Evolutionary conservation across 2,888 invertebrate species (phyloP).

Genomic region (Acanthoscelides obtectus): DNA sequence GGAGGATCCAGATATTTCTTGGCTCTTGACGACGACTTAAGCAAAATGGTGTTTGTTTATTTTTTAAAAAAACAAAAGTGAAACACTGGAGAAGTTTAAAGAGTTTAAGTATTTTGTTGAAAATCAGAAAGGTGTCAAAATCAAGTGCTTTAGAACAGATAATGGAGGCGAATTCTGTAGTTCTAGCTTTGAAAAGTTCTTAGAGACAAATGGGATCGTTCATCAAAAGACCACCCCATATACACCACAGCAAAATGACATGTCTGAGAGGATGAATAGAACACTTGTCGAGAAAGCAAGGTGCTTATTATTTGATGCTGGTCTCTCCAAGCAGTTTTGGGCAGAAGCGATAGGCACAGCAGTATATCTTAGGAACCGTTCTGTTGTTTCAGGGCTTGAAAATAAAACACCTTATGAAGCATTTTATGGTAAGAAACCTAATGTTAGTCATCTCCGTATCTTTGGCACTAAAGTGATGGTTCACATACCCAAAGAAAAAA

Average conservation of each 20-base stretch:
- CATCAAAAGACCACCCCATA: conserved; percentile 8
- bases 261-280: conserved; percentile 28
- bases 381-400: too few species aligned
- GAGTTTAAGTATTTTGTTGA: conserved; percentile 15
- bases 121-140: conserved; percentile 13
- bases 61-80: conserved; percentile 6
- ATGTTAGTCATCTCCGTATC: too few species aligned
- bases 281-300: too few species aligned
- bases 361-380: too few species aligned
- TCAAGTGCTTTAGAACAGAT: conserved; percentile 15
- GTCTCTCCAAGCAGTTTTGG: too few species aligned
- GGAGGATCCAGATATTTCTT: conserved; percentile 10
- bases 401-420: too few species aligned
- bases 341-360: too few species aligned
- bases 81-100: conserved; percentile 9
- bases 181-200: conserved; percentile 1
- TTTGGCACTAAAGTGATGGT: too few species aligned
- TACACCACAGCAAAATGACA: conserved; percentile 16
- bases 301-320: too few species aligned
- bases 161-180: conserved; percentile 16
- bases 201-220: conserved; percentile 5
- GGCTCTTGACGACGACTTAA: conserved; percentile 4
- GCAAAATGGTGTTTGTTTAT: conserved; percentile 3
- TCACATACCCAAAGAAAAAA: too few species aligned
- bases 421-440: too few species aligned